Evolutionary conservation across 30 jellyfish, hydroid and myxozoan species (phyloP).

Genomic region (Nemopilema nomurai): DNA sequence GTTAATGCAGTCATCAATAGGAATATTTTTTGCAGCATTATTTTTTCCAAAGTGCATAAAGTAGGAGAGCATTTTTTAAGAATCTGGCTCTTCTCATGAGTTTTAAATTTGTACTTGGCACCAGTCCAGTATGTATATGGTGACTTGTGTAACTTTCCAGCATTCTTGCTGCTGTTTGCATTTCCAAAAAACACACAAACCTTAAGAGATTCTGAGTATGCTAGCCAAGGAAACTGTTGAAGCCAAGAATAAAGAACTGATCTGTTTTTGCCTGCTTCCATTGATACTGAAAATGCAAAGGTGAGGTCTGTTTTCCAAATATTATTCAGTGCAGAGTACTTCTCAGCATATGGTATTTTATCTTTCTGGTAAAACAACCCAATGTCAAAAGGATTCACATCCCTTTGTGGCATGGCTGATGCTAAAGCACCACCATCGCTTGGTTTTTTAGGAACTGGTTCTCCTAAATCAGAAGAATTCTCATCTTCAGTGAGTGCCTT

Average conservation of each 20-base stretch:
- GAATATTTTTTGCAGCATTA: background rate
- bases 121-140: conserved; percentile 31
- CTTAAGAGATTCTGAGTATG: conserved; percentile 11
- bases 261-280: conserved; percentile 21
- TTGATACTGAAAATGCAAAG: conserved; percentile 16
- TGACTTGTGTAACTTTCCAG: conserved; percentile 1
- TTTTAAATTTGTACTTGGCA: background rate
- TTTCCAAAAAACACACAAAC: conserved; percentile 43
- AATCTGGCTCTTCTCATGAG: conserved; percentile 19
- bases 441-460: conserved; percentile 30
- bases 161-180: conserved; percentile 13
- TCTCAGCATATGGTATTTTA: conserved; percentile 40
- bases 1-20: background rate
- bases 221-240: conserved; percentile 29
- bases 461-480: no score
- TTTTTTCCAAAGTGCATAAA: no score
- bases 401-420: conserved; percentile 35
- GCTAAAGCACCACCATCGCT: conserved; percentile 19
- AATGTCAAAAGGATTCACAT: conserved; percentile 42
- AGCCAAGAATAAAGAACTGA: conserved; percentile 18
- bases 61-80: no score
- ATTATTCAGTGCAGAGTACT: background rate
- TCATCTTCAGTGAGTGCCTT: conserved; percentile 39
- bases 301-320: conserved; percentile 49
- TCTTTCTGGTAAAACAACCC: conserved; percentile 21